Evolutionary conservation across 2,113 vertebrate genomes (phyloP).

Genomic region (Leucopsar rothschildi): DNA sequence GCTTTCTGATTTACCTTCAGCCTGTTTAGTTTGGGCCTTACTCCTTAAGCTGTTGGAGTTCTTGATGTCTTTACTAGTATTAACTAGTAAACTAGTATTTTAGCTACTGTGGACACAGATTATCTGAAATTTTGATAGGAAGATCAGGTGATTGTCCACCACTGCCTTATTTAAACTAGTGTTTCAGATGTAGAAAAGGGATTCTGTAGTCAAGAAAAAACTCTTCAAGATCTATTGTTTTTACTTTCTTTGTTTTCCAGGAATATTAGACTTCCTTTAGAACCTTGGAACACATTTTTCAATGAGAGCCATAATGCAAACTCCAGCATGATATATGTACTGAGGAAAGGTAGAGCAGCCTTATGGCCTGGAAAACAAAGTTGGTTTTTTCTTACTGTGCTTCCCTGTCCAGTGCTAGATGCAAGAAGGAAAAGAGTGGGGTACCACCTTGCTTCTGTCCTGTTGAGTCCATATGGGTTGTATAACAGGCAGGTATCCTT

Average conservation of each 20-base stretch:
- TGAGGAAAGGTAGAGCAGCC: neutral
- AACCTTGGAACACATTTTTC: neutral
- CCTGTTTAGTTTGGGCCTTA: neutral
- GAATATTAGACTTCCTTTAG: neutral
- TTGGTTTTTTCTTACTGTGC: neutral
- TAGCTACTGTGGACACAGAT: neutral
- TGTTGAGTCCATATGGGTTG: neutral
- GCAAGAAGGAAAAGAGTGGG: neutral
- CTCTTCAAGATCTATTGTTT: neutral
- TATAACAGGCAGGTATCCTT: neutral
- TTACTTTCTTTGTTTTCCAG: neutral
- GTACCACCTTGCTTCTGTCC: neutral
- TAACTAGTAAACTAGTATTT: neutral
- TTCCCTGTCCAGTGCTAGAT: neutral
- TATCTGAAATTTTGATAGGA: neutral
- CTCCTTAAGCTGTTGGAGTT: neutral
- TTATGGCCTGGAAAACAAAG: neutral
- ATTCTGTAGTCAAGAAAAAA: neutral
- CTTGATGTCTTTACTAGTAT: neutral
- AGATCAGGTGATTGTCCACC: neutral
- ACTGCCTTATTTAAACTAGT: neutral
- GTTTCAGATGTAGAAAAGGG: neutral
- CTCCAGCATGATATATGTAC: neutral
- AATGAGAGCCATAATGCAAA: neutral
- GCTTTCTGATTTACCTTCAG: neutral